phyloP scores from a whole-genome alignment of 2,113 vertebrate species.

The Eonycteris spelaea region DNA sequence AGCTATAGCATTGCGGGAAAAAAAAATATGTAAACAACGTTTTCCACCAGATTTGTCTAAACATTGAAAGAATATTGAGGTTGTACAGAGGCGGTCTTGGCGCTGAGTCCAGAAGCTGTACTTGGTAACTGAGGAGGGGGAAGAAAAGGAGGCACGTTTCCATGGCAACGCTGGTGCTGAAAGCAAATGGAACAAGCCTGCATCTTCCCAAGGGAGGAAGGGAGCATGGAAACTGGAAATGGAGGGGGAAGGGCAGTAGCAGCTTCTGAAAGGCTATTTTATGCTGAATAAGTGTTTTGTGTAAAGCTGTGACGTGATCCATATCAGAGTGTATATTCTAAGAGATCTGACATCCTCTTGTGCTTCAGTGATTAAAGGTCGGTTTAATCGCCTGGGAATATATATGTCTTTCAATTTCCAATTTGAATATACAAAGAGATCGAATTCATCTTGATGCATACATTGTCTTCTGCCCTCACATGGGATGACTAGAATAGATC shows the following conservation, averaged over 20 bases:
- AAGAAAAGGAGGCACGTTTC: slow-evolving; percentile 78
- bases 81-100: slow-evolving; percentile 79
- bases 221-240: slow-evolving; percentile 72
- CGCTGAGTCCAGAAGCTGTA: slow-evolving; percentile 74
- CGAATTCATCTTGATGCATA: background rate
- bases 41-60: slow-evolving; percentile 77
- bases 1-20: slow-evolving; percentile 53
- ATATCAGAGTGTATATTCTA: background rate
- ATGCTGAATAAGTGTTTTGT: slow-evolving; percentile 80
- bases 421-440: background rate
- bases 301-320: slow-evolving; percentile 47
- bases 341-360: background rate
- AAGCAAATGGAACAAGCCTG: slow-evolving; percentile 84
- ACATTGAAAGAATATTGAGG: slow-evolving; percentile 80
- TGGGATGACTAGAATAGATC: background rate
- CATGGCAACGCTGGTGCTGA: slow-evolving; percentile 84
- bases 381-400: background rate
- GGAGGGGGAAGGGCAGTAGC: slow-evolving; percentile 59
- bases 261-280: slow-evolving; percentile 61
- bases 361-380: slow-evolving; percentile 26
- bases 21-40: slow-evolving; percentile 76
- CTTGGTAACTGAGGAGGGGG: slow-evolving; percentile 54
- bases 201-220: slow-evolving; percentile 84
- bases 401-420: background rate
- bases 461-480: background rate